Conservation (phyloP, 2,113 vertebrate species). For the Saccopteryx bilineata region DNA sequence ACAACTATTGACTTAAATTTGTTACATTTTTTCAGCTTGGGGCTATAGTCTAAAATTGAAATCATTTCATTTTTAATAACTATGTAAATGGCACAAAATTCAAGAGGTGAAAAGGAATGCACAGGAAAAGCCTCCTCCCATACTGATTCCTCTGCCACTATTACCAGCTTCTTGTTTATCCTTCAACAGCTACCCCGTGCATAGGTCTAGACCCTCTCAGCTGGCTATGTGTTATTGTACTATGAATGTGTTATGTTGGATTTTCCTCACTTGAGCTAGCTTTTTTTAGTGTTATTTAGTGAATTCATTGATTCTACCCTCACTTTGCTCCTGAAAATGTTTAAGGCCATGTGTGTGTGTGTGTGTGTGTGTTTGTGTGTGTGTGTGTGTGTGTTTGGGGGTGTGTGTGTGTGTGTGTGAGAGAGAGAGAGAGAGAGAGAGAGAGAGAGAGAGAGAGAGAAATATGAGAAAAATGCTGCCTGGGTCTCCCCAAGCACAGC, state of each 20-base stretch:
- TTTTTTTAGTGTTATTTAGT: constrained; percentile 27
- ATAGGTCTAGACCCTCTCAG: neutral
- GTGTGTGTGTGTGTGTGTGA: neutral
- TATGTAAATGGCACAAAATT: neutral
- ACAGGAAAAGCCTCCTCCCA: neutral
- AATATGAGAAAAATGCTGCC: neutral
- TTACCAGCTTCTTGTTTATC: neutral
- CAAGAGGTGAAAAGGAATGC: neutral
- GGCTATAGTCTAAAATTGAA: neutral
- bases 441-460: neutral
- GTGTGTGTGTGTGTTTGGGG: neutral
- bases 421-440: too few species aligned
- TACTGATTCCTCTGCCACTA: neutral
- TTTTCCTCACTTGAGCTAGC: neutral
- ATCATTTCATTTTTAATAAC: constrained; percentile 33
- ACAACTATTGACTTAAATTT: neutral
- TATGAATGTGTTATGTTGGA: neutral
- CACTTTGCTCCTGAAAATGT: constrained; percentile 22
- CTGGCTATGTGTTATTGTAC: neutral
- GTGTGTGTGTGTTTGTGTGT: neutral
- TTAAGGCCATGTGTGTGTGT: neutral
- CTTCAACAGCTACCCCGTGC: neutral
- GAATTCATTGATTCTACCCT: constrained; percentile 16
- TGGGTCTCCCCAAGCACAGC: neutral
- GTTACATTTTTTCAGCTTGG: neutral